These are phyloP conservation scores for Beroe ovata DNA, from an alignment of 37 sponge, comb jelly and placozoan genomes.

Conservation along the genomic window DNA sequence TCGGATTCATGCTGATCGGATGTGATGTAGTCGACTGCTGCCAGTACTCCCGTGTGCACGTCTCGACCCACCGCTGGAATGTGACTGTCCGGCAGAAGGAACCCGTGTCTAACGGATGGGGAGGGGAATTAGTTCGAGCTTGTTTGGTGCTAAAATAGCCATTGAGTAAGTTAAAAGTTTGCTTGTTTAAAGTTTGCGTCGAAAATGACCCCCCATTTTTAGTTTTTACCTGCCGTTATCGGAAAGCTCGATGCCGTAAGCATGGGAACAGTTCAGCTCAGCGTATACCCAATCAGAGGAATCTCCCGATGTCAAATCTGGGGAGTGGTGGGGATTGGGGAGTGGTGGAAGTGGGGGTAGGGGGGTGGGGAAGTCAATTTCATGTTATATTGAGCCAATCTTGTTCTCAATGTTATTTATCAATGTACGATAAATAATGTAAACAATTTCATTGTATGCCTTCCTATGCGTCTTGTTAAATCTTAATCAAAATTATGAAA, in stretches of 20 bases:
- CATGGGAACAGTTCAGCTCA: slow-evolving; percentile 31
- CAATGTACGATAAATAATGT: too few relatives aligned
- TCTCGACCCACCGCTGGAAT: background rate
- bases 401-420: too few relatives aligned
- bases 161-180: too few relatives aligned
- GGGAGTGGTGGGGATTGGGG: background rate
- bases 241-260: slow-evolving; percentile 34
- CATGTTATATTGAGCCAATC: too few relatives aligned
- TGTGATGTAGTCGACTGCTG: slow-evolving; percentile 42
- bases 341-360: too few relatives aligned
- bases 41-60: background rate
- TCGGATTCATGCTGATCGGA: background rate
- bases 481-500: background rate
- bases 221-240: slow-evolving; percentile 36
- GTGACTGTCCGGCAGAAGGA: slow-evolving; percentile 22
- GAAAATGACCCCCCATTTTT: too few relatives aligned
- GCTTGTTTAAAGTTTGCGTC: too few relatives aligned
- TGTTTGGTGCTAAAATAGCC: too few relatives aligned
- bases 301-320: slow-evolving; percentile 40
- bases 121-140: too few relatives aligned
- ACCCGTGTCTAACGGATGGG: slow-evolving; percentile 4
- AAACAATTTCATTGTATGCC: too few relatives aligned
- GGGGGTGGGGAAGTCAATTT: too few relatives aligned
- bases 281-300: slow-evolving; percentile 63
- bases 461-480: too few relatives aligned